Evolutionary conservation across 2,113 vertebrate species (phyloP).

Genomic region (Neotoma lepida): DNA sequence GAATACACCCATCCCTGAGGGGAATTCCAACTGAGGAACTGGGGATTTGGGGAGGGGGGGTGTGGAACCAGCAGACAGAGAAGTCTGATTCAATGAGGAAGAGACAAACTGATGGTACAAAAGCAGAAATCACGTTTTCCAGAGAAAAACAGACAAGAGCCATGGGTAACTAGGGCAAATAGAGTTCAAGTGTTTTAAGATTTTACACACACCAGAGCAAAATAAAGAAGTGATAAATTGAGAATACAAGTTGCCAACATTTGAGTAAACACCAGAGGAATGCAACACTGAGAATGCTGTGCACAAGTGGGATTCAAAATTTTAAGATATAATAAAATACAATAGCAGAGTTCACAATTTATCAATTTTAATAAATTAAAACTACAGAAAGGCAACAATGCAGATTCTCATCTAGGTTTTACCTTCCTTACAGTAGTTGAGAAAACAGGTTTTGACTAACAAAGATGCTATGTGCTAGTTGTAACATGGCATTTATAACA

Average conservation of each 20-base stretch:
- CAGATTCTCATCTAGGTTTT: conserved; percentile 32
- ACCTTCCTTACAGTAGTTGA: not conserved
- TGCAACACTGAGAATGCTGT: not conserved
- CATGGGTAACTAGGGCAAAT: not conserved
- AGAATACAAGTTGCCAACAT: not conserved
- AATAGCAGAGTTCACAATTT: not conserved
- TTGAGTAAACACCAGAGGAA: not conserved
- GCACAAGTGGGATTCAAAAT: not conserved
- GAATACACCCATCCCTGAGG: conserved; percentile 23
- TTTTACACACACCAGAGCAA: not conserved
- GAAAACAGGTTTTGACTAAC: conserved; percentile 20
- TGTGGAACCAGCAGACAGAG: not conserved
- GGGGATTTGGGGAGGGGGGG: not conserved
- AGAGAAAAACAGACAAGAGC: conserved; percentile 31
- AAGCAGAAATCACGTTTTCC: conserved; percentile 28
- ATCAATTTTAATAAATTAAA: conserved; percentile 47
- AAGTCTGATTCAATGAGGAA: conserved; percentile 23
- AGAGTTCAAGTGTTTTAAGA: not conserved
- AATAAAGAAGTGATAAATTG: not conserved
- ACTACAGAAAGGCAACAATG: conserved; percentile 7
- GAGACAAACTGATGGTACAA: conserved; percentile 41
- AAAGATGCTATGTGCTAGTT: conserved; percentile 9
- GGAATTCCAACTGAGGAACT: conserved; percentile 58
- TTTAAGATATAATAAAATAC: not conserved
- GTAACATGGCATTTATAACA: conserved; percentile 51